Evolutionary conservation across 2,113 vertebrate species (phyloP), one percentile per base, ranked within the genome.

Genomic region (Recurvirostra avosetta): DNA sequence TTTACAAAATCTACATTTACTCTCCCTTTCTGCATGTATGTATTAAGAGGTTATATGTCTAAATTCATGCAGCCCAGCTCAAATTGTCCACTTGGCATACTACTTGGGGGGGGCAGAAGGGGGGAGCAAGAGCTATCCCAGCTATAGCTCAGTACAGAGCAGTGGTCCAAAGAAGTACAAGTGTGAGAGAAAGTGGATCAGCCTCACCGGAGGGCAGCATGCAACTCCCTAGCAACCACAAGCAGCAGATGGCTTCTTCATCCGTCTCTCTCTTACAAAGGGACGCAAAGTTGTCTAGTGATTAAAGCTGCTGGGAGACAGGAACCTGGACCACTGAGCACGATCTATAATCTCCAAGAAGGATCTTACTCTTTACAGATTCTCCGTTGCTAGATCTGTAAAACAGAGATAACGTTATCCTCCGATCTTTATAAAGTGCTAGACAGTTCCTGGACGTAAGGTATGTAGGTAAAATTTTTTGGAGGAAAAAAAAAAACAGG

Each of bases 191-290:
- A 89, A 89, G 86, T 52, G 84, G 77, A 82, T 82, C 91, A 91
- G 38, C 40, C 73, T 85, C 96, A 93, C 83, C 95, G 62, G 73
- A 61, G 79, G 94, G 84, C 80, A 89, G 45, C 53, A 15, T 11
- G 20, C 4, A 5, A 82, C 59, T 92, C 86, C 91, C 70, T 75
- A 89, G 92, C 94, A 97, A 94, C 91, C 91, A 89, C 36, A 22
- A 58, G 76, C 81, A 95, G 88, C 92, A 97, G 89, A 91, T 92
- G 91, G 86, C 65, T 91, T 94, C 89, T 87, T 68, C 77, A 84
- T 66, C 62, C 47, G 7, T 43, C 34, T 40, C 55, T 70, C 63
- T 84, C 83, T 36, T 53, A 79, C 84, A 86, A 71, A 87, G 56
- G 22, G 41, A 30, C 87, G 76, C 58, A 91, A 95, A 95, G 58